Evolutionary conservation across 1,140 invertebrate genomes (phyloP).

Genomic region (Brachionus plicatilis): DNA sequence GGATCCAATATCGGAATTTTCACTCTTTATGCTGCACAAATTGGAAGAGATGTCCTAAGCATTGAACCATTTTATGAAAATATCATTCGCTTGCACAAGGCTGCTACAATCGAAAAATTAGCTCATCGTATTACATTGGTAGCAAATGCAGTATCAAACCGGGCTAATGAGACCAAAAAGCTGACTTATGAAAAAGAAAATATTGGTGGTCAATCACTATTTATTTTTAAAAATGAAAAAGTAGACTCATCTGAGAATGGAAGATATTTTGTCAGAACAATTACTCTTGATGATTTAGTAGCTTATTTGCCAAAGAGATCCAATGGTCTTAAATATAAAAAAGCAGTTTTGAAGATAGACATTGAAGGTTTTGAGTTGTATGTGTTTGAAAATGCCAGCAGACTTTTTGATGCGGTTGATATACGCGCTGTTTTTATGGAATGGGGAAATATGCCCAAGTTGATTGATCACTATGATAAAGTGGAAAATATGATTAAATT

Average conservation of each 20-base stretch:
- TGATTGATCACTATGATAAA: neutral
- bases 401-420: neutral
- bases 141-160: neutral
- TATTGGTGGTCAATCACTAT: neutral
- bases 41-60: neutral
- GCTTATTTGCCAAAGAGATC: neutral
- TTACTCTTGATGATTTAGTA: conserved; percentile 19
- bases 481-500: neutral
- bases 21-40: neutral
- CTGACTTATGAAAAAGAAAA: neutral
- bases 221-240: neutral
- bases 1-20: neutral
- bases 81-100: neutral
- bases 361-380: conserved; percentile 13
- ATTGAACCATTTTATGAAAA: conserved; percentile 12
- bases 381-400: neutral
- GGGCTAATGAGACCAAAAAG: neutral
- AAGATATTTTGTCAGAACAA: neutral
- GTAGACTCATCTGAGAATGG: neutral
- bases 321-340: neutral
- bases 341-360: conserved; percentile 14
- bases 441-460: neutral
- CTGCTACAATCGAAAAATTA: neutral
- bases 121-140: neutral
- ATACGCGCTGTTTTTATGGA: conserved; percentile 18